Evolutionary conservation across 2,888 invertebrate genomes (phyloP).

Genomic region (Apodemia mormo): DNA sequence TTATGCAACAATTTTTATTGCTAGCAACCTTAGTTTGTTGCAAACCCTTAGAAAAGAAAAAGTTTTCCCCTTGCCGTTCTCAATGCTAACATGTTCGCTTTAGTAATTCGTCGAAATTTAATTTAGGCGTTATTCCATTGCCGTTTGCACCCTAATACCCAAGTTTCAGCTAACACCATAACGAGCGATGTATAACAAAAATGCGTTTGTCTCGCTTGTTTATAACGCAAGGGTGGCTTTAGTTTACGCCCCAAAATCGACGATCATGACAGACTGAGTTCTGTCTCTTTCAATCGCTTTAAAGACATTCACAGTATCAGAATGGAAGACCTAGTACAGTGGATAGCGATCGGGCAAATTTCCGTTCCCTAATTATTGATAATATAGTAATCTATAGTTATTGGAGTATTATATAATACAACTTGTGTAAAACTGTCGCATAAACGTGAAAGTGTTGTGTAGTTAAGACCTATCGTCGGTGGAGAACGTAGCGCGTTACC

Average conservation of each 20-base stretch:
- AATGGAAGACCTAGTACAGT: slow-evolving; percentile 51
- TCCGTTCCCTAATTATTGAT: slow-evolving; percentile 33
- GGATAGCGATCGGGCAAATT: slow-evolving; percentile 46
- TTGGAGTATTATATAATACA: neutral
- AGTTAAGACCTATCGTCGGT: slow-evolving; percentile 56
- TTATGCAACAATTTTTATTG: neutral
- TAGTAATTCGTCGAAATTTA: neutral
- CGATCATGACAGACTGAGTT: slow-evolving; percentile 45
- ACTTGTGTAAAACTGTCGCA: slow-evolving; percentile 14
- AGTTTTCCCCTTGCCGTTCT: slow-evolving; percentile 1
- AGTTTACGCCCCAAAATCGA: slow-evolving; percentile 62
- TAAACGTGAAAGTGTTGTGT: slow-evolving; percentile 55
- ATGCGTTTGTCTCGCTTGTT: slow-evolving; percentile 23
- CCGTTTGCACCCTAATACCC: neutral
- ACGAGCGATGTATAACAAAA: slow-evolving; percentile 4
- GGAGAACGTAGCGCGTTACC: slow-evolving; percentile 67
- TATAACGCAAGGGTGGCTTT: slow-evolving; percentile 42
- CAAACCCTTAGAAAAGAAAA: neutral
- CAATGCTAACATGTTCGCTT: neutral
- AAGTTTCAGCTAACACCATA: neutral
- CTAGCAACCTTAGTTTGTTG: slow-evolving; percentile 9
- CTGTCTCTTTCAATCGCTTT: slow-evolving; percentile 62
- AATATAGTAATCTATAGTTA: slow-evolving; percentile 21
- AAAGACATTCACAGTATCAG: slow-evolving; percentile 43
- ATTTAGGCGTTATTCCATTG: neutral